Evolutionary conservation across 2,113 vertebrate genomes (phyloP).

Genomic region (Proteles cristata): DNA sequence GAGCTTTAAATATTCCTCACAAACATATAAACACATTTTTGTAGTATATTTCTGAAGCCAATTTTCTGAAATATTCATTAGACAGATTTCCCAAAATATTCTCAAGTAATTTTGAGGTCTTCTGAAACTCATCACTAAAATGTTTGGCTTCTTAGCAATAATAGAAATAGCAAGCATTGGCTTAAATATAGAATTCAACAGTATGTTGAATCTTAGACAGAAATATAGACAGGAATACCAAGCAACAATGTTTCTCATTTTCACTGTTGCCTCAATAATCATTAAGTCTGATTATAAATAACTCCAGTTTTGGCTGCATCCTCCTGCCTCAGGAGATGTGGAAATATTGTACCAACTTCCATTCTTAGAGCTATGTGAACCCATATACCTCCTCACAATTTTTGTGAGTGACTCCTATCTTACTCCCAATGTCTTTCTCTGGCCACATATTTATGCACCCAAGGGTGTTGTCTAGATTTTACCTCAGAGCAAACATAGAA

Average conservation of each 20-base stretch:
- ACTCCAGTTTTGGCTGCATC: fast-evolving
- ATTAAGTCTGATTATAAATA: background rate
- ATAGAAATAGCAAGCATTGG: background rate
- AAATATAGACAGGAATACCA: background rate
- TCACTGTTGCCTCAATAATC: background rate
- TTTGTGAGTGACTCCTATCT: background rate
- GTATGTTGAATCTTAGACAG: background rate
- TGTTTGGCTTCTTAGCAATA: background rate
- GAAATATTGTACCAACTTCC: background rate
- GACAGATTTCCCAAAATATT: slow-evolving; percentile 13
- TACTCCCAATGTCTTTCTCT: background rate
- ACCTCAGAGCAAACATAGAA: background rate
- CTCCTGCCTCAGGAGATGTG: background rate
- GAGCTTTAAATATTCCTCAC: background rate
- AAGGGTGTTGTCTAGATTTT: background rate
- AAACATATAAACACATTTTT: background rate
- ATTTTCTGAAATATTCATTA: slow-evolving; percentile 27
- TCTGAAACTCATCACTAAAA: slow-evolving; percentile 34
- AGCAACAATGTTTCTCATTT: background rate
- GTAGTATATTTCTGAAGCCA: background rate
- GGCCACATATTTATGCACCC: background rate
- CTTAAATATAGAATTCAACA: background rate
- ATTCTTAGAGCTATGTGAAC: background rate
- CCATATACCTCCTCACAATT: background rate
- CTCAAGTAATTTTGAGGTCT: background rate